Evolutionary conservation across 92 coral and sea anemone species (phyloP), one percentile per base, ranked within the genome.

Genomic region (Epizoanthus ramosus): DNA sequence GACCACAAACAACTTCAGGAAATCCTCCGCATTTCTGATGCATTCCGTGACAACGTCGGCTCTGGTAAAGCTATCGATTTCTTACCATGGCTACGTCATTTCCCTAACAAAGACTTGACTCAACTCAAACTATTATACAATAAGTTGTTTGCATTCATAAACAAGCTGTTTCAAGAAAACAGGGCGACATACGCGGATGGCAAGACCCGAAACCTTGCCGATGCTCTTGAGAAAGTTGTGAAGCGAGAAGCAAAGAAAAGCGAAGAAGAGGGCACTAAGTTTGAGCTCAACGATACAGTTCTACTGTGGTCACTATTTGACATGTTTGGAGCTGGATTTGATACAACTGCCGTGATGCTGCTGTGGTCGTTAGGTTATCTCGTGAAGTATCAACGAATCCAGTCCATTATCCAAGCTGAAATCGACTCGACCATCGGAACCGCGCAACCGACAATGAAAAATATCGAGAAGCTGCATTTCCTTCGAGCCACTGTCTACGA

Each of bases 251-350:
- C 24, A 77, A 23, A 63, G 43, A 61, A 77, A 77, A 63, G 57
- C 15, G 10, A 4, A 63, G 82, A 77, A 4, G 25, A 77, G 23
- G 82, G 71, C 4, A 61, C 71, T 21, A 14, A 5, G 57, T 60
- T 63, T 43, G 57, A 63, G 41, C 64, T 77, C 0, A 57, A 77
- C 21, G 59, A 77, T 21, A 39, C 82, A 39, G 71, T 61, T 4
- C 1, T 39, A 23, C 18, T 63, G 16, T 77, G 82, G 82, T 77
- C 82, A 18, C 82, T 77, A 1, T 63, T 77, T 28, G 87, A 82
- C 47, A 75, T 69, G 39, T 87, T 87, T 68, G 86, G 80, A 16
- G 90, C 90, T 8, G 90, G 87, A 16, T 87, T 87, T 83, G 90
- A 87, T 25, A 82, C 90, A 19, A 75, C 63, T 53, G 90, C 90